Base-by-base conservation (phyloP, 2,888 invertebrate genomes). In the Chymomyza fuscimana region DNA sequence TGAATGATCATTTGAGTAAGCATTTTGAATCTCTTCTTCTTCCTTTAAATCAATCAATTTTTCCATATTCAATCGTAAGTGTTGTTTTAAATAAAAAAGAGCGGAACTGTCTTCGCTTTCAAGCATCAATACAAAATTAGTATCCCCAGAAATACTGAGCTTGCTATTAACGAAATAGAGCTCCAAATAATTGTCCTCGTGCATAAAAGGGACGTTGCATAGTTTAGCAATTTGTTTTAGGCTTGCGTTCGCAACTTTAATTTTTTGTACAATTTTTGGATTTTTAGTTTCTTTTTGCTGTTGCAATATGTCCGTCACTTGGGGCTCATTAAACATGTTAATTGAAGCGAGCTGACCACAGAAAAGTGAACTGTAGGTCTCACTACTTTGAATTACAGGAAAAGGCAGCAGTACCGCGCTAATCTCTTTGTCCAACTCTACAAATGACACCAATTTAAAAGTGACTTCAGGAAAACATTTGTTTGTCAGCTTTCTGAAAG, bases 31-130 rank as follows among this genome's bases (percentile, higher is more conserved):
- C 51, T 75, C 64, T 15, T 63, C 32, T 4, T 61, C 7, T 9
- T 54, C 12, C 25, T 58, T 22, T 5, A 10, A 22, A 7, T 63
- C 65, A 7, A 71, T 36, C 16, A 59, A 25, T 0, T 36, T n/a
- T 1, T 62, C 9, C 3, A 52, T 32, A 70, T 77, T 80, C 15
- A 79, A 62, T 22, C 74, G 10, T 4, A 89, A 59, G 40, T 84
- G 78, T 29, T 81, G 65, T 59, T 89, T 90, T 0, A 88, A 40
- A 66, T 87, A 80, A 71, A 81, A 88, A 50, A 89, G 36, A 0
- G 81, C 78, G 4, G 78, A 61, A 10, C 78, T 72, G 71, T 88
- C 80, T 25, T 74, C 69, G 65, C 72, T 65, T 51, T 73, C 56
- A 5, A 80, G 22, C 4, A 2, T 61, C 10, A 0, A 40, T 72